A percentile compares a stretch with the other conserved stretches of the same genome.
phyloP scores from a whole-genome alignment of 92 coral and sea anemone genomes.

The Porites cylindrica region DNA sequence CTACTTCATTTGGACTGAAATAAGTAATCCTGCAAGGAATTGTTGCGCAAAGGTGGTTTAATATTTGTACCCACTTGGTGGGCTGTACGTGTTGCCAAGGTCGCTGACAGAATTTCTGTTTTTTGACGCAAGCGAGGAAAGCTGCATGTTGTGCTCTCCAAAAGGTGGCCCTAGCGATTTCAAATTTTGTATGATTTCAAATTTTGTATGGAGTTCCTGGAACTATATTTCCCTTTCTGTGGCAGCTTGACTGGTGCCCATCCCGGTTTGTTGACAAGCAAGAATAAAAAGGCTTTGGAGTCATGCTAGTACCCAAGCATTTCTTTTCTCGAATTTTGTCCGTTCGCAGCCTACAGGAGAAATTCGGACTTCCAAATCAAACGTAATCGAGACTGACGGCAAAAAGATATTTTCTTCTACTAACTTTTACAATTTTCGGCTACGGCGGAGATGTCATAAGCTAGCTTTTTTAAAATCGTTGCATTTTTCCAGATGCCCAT shows the following conservation, averaged over 20 bases:
- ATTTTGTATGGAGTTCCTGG: slow-evolving; percentile 5
- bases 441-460: no score
- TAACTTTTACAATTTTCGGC: no score
- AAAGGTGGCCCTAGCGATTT: slow-evolving; percentile 53
- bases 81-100: slow-evolving; percentile 4
- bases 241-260: slow-evolving; percentile 33
- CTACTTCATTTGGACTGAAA: background rate
- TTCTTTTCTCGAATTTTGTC: no score
- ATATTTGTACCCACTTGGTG: slow-evolving; percentile 10
- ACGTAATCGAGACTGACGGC: no score
- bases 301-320: no score
- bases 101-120: slow-evolving; percentile 32
- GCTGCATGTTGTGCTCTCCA: slow-evolving; percentile 54
- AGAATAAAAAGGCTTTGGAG: background rate
- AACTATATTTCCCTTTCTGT: background rate
- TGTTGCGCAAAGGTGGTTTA: background rate
- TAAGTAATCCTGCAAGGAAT: slow-evolving; percentile 31
- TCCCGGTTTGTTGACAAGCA: slow-evolving; percentile 29
- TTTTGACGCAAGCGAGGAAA: slow-evolving; percentile 24
- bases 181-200: background rate
- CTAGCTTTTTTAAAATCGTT: no score
- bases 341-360: no score
- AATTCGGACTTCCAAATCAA: no score
- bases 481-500: no score
- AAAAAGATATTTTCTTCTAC: no score